phyloP scores from a whole-genome alignment of 2,888 invertebrate species.

The Netelia melanura region DNA sequence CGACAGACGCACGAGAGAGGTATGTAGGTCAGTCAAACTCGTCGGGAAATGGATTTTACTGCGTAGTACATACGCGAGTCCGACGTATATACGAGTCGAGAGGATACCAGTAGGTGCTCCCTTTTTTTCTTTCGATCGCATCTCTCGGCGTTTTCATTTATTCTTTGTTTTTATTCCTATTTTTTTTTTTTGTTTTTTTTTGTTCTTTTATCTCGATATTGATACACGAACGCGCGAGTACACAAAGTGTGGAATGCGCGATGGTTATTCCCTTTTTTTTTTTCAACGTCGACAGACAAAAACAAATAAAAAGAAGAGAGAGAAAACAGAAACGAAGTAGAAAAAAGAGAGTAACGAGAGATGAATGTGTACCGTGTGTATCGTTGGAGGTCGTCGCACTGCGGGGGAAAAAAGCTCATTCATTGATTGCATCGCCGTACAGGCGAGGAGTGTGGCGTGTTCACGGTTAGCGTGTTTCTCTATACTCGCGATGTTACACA shows the following conservation, averaged over 20 bases:
- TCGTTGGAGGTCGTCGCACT: slow-evolving; percentile 58
- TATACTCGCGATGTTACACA: slow-evolving; percentile 34
- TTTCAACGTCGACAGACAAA: slow-evolving; percentile 21
- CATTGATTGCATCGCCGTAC: slow-evolving; percentile 80
- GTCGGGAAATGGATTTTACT: slow-evolving; percentile 61
- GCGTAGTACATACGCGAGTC: slow-evolving; percentile 40
- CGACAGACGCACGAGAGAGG: slow-evolving; percentile 10
- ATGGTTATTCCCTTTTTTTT: slow-evolving; percentile 14
- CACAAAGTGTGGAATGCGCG: slow-evolving; percentile 1
- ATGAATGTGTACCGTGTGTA: slow-evolving; percentile 46
- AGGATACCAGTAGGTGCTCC: slow-evolving; percentile 14
- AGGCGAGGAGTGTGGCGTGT: slow-evolving; percentile 58
- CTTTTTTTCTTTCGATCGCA: slow-evolving; percentile 30
- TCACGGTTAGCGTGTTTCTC: slow-evolving; percentile 61
- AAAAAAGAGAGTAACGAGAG: slow-evolving; percentile 54
- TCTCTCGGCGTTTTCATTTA: slow-evolving; percentile 12
- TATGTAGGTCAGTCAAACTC: slow-evolving; percentile 66
- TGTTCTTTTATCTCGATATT: slow-evolving; percentile 16
- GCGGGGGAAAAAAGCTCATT: slow-evolving; percentile 76
- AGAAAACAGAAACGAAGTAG: slow-evolving; percentile 22
- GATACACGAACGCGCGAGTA: not conserved
- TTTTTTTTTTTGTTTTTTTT: slow-evolving; percentile 2
- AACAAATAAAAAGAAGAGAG: slow-evolving; percentile 10
- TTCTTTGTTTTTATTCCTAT: not conserved
- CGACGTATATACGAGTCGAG: slow-evolving; percentile 14